These are phyloP conservation scores for Magallana nippona DNA, from an alignment of 2,888 invertebrate genomes.

Conservation along the genomic window DNA sequence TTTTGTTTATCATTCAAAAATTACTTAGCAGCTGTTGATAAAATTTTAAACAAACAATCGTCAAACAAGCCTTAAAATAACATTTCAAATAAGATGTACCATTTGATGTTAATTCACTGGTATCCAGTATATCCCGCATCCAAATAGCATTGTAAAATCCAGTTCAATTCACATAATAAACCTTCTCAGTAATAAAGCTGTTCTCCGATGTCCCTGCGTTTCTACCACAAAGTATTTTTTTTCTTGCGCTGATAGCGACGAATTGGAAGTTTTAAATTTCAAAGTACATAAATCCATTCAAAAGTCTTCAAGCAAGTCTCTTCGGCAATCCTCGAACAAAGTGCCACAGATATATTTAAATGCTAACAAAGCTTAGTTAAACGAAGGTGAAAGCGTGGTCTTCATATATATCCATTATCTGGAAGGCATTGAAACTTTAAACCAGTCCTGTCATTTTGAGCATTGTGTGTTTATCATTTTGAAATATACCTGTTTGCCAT, in stretches of 20 bases:
- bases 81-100: too few relatives aligned
- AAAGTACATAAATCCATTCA: constrained; percentile 19
- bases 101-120: neutral
- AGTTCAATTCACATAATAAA: too few relatives aligned
- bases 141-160: too few relatives aligned
- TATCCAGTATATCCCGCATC: neutral
- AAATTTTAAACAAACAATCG: too few relatives aligned
- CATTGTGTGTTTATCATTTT: too few relatives aligned
- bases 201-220: neutral
- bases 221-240: neutral
- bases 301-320: constrained; percentile 11
- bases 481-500: too few relatives aligned
- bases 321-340: neutral
- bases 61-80: too few relatives aligned
- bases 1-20: too few relatives aligned
- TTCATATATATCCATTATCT: constrained; percentile 14
- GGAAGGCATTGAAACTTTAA: neutral
- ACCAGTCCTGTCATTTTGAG: constrained; percentile 19
- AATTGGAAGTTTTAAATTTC: neutral
- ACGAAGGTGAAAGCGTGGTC: neutral
- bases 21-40: too few relatives aligned
- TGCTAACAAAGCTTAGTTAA: constrained; percentile 1
- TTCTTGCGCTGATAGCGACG: neutral
- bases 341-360: constrained; percentile 13
- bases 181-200: neutral